phyloP scores from a whole-genome alignment of 2,888 invertebrate genomes.

The Nematopogon swammerdamellus region DNA sequence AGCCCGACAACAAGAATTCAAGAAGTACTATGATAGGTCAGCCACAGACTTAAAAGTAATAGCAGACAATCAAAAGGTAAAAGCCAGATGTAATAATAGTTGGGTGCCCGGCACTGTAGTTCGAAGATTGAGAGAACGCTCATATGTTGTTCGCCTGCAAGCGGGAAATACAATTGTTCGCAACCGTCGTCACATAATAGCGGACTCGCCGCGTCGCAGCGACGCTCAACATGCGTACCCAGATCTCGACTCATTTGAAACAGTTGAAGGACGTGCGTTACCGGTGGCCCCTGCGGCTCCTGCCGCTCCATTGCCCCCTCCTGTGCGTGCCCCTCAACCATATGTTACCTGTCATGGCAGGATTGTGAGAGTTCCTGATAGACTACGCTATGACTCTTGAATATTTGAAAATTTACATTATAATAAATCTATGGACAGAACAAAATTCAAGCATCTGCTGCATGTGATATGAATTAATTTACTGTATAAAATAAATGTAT shows the following conservation, averaged over 20 bases:
- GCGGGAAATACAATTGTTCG: too few species aligned
- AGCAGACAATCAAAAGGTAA: slow-evolving; percentile 3
- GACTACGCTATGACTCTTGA: background rate
- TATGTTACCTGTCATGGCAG: slow-evolving; percentile 6
- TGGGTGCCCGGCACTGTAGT: background rate
- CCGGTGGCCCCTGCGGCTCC: background rate
- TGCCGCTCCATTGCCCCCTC: background rate
- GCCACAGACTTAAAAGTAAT: slow-evolving; percentile 1
- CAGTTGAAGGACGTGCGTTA: background rate
- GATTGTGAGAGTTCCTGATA: slow-evolving; percentile 10
- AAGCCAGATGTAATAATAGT: background rate
- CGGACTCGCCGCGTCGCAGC: background rate
- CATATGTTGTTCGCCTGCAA: background rate
- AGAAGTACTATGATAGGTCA: slow-evolving; percentile 3
- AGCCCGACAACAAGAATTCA: background rate
- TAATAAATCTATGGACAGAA: too few species aligned
- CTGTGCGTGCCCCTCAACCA: background rate
- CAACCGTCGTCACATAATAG: background rate
- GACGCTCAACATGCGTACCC: background rate
- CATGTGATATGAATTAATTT: too few species aligned
- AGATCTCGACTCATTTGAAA: background rate
- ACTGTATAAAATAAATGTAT: too few species aligned
- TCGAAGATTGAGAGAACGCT: background rate
- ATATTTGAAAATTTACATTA: too few species aligned
- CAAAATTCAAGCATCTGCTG: too few species aligned